Base-by-base conservation (phyloP, 2,113 vertebrate species). In the Thomomys bottae region DNA sequence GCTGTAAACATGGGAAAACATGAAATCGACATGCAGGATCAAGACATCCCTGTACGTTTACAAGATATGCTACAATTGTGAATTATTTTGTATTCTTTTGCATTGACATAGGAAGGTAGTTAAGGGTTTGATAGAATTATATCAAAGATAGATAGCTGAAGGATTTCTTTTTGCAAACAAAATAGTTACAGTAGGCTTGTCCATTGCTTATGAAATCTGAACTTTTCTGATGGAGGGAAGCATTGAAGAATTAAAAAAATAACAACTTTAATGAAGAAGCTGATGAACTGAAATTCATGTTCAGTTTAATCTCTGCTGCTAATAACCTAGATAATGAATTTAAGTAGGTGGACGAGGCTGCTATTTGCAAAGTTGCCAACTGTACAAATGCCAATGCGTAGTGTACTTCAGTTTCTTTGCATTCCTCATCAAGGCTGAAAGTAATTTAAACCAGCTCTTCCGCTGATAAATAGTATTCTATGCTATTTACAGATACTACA, bases 401-500 rank as follows among this genome's bases (percentile, higher is more conserved):
- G 45, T 87, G 70, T 26, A 34, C 36, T 93, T 80, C 32, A 71
- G 57, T 84, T 81, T 90, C 59, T 42, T 45, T 21, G 59, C 49
- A 92, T 80, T 88, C 91, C 92, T 96, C 90, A 85, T 94, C 76
- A 89, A 86, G 91, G 67, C 91, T 89, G 80, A 88, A 17, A 80
- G 82, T 91, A 88, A 96, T 75, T 49, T 23, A 93, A 85, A 83
- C 79, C 38, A 32, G 73, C 83, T 81, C 61, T 96, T 82, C 81
- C 90, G 78, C 83, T 68, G 75, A 77, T 90, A 95, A 94, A 91
- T 91, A 94, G 79, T 82, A 95, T 63, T 91, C 36, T 5, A 17
- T 0, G 0, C 71, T 96, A 91, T 94, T 97, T 96, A 91, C 75
- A 72, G 86, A 89, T 78, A 94, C 94, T 94, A 95, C 32, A 92